Evolutionary conservation across 92 coral and sea anemone genomes (phyloP), one percentile per base, ranked within the genome.

Genomic region (Bergia puertoricense): DNA sequence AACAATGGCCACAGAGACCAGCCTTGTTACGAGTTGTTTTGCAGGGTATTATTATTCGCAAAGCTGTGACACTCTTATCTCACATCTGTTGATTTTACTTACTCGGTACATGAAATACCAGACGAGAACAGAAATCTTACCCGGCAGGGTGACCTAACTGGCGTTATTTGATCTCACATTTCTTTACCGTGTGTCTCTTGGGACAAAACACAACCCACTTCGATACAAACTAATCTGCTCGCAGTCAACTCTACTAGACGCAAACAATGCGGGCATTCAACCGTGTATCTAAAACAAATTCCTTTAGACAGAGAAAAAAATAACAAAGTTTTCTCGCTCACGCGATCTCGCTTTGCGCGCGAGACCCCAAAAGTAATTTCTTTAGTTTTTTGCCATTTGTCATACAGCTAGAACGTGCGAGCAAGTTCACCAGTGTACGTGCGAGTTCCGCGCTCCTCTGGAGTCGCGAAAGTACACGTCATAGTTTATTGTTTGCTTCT

Each of bases 401-500:
- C 69, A 85, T 81, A 88, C 91, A 90, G 89, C 89, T 65, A 89
- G 86, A 90, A 81, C 81, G 87, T 76, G 71, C 87, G 62, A 84
- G 87, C 77, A 40, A 16, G 44, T 69, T 37, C n/a, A 42, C 44
- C 5, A 23, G 78, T 0, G 87, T 84, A 84, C 87, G 87, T 84
- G 87, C 87, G 66, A 45, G 62, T 71, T 46, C 82, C 42, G 48
- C 36, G 51, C 43, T 37, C n/a, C 72, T 84, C 87, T 68, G 43
- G 44, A 46, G 30, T 22, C 13, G 77, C 80, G 88, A 84, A 30
- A n/a, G 22, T 75, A 76, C 94, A 88, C 93, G 68, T 74, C 86
- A 38, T 79, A 74, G 75, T 6, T 69, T 95, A 83, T 92, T 90
- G 88, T 92, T 91, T 93, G 90, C 90, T 90, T 90, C 89, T 82